phyloP scores from a whole-genome alignment of 2,797 vertebrate species.

The Aulostomus chinensis region DNA sequence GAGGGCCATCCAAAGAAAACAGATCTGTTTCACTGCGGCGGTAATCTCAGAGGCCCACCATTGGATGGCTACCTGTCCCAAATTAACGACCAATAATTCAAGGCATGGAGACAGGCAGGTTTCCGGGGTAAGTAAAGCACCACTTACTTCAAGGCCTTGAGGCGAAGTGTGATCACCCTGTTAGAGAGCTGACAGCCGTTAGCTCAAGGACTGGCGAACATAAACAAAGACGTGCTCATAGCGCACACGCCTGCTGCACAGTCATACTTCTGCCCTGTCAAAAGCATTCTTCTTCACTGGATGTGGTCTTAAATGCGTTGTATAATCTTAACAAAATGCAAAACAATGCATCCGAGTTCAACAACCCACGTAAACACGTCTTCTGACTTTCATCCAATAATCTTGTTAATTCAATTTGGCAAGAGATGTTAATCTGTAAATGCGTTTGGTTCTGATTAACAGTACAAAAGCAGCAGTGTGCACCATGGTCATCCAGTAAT shows the following conservation, averaged over 20 bases:
- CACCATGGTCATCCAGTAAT: background rate
- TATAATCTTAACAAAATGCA: slow-evolving; percentile 41
- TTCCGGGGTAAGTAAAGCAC: slow-evolving; percentile 36
- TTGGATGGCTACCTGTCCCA: slow-evolving; percentile 30
- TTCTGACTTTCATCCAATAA: slow-evolving; percentile 43
- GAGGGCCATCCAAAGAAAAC: slow-evolving; percentile 35
- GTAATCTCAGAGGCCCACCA: slow-evolving; percentile 12
- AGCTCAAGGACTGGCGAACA: slow-evolving; percentile 26
- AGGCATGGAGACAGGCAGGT: slow-evolving; percentile 23
- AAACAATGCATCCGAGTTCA: slow-evolving; percentile 16
- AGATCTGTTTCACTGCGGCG: slow-evolving; percentile 11
- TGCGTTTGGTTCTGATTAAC: slow-evolving; percentile 31
- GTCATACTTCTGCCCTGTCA: slow-evolving; percentile 27
- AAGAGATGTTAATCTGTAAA: slow-evolving; percentile 38
- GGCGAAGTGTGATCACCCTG: slow-evolving; percentile 20
- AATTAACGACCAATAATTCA: slow-evolving; percentile 44
- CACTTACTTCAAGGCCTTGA: slow-evolving; percentile 25
- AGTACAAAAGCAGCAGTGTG: slow-evolving; percentile 22
- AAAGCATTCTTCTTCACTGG: slow-evolving; percentile 30
- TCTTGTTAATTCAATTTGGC: slow-evolving; percentile 55
- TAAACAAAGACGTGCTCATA: slow-evolving; percentile 56
- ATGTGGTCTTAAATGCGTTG: slow-evolving; percentile 40
- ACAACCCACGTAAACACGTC: slow-evolving; percentile 41
- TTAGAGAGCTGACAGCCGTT: slow-evolving; percentile 52
- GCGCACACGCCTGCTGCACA: slow-evolving; percentile 6